Base-by-base conservation (phyloP, 2,113 vertebrate genomes). In the Anoplopoma fimbria region DNA sequence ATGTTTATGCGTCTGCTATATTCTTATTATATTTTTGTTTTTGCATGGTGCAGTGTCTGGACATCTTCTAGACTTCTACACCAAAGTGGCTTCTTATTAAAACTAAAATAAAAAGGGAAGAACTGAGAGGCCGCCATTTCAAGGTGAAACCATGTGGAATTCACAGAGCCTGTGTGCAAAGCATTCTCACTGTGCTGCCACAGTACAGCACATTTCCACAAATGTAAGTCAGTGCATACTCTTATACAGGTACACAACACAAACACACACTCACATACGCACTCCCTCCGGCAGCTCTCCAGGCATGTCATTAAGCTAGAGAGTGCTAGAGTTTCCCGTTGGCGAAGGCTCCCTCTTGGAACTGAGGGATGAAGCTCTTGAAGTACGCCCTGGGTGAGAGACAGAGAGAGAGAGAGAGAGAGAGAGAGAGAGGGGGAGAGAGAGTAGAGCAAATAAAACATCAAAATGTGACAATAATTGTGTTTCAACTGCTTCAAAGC, bases 261-360 rank as follows among this genome's bases (percentile, higher is more conserved):
- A 74, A 23, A n/a, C 58, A 62, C 47, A 29, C 36, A 70, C 33
- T 67, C 73, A 15, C 36, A 75, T 3, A 69, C 70, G 68, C 71
- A 67, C 57, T 68, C 81, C 58, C 68, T 79, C 76, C 77, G 77
- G 69, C 87, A 67, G 25, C 68, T 84, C 86, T 87, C 74, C 87
- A 81, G 78, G 86, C 83, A 60, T 76, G 75, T 75, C 75, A 84
- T 75, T 75, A 87, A 79, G 72, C 69, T 27, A 38, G 72, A 83
- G 84, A 63, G 83, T 81, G 83, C 95, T 97, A 99, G 80, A 99
- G 97, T 90, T 99, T 99, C 90, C 98, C 98, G 25, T 97, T 99
- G 94, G 98, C 97, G 93, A 99, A 99, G 0, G 97, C 98, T 70
- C 97, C 98, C 94, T 99, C 97, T 91, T 99, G 98, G 96, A 99